These are phyloP conservation scores for Diadegma fenestrale DNA, from an alignment of 2,888 invertebrate genomes.

Conservation along the genomic window DNA sequence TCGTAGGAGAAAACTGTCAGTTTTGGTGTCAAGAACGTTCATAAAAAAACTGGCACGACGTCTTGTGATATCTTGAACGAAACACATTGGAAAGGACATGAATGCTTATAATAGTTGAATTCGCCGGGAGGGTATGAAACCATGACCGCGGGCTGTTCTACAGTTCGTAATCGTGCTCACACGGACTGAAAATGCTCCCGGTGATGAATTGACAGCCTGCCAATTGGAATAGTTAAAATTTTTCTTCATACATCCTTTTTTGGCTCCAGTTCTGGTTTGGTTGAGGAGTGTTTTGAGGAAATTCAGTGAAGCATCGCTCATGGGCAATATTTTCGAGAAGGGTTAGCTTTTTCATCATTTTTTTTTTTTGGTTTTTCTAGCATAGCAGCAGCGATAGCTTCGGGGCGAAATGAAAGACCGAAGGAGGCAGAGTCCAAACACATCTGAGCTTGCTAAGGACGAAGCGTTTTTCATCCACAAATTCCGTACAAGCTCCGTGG, in stretches of 20 bases:
- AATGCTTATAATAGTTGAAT: not conserved
- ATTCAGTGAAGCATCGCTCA: not conserved
- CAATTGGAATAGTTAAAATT: no score
- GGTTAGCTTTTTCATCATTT: not conserved
- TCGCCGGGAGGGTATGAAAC: no score
- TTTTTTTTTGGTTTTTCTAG: not conserved
- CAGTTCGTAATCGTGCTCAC: no score
- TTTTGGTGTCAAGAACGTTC: no score
- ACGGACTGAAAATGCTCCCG: no score
- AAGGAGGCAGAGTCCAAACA: constrained; percentile 1
- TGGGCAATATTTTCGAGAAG: not conserved
- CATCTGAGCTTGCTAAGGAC: constrained; percentile 8
- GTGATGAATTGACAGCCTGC: no score
- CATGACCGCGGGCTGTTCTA: no score
- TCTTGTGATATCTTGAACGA: no score
- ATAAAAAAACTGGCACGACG: no score
- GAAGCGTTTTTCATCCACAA: constrained; percentile 22
- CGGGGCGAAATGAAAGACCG: constrained; percentile 17
- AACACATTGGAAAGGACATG: not conserved
- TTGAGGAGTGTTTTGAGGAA: not conserved
- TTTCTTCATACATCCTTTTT: not conserved
- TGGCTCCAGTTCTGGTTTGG: not conserved
- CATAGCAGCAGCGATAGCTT: not conserved
- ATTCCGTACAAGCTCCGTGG: constrained; percentile 3
- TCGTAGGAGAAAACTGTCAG: no score